Evolutionary conservation across 2,113 vertebrate genomes (phyloP), one percentile per base, ranked within the genome.

Genomic region (Anolis carolinensis): DNA sequence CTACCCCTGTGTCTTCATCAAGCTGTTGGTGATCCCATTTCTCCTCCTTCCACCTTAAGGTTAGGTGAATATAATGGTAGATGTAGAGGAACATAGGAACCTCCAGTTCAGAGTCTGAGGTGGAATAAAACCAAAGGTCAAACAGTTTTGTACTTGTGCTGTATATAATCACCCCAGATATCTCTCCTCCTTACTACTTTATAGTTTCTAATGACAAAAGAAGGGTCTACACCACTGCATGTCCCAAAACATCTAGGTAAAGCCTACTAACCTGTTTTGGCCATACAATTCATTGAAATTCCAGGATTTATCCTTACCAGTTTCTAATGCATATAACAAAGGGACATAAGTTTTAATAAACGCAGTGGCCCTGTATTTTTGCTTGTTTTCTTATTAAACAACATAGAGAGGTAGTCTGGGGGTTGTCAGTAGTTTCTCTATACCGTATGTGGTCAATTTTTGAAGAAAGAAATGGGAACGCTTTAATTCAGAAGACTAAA

Each of bases 1-100:
- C 94, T 94, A 93, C 95, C 95, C 95, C 94, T 96, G 95, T 96
- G 96, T 97, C 95, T 96, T 96, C 95, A 93, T 94, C 91, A 94
- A 93, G 94, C 95, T 96, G 94, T 95, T 95, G 96, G 95, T 95
- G 94, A 94, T 93, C 92, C 95, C 94, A 77, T 92, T 95, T 96
- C 95, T 94, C 93, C 67, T 96, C 90, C 90, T 94, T 93, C 93
- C 65, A 91, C 92, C 90, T 93, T 93, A 94, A 87, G 94, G 92
- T 88, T 93, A 91, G 90, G 67, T 77, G 89, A 84, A 76, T 70
- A 20, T 11, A 16, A 34, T 52, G 52, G n/a, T 68, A 75, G 70
- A 55, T 75, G 44, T 6, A 71, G 32, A 84, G 79, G 80, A 83
- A 52, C 67, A 27, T 79, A 75, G 73, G 71, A 39, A 59, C 86